A percentile compares a stretch with the other conserved stretches of the same genome.
phyloP scores from a whole-genome alignment of 2,113 vertebrate genomes.

The Ceyx cyanopectus region DNA sequence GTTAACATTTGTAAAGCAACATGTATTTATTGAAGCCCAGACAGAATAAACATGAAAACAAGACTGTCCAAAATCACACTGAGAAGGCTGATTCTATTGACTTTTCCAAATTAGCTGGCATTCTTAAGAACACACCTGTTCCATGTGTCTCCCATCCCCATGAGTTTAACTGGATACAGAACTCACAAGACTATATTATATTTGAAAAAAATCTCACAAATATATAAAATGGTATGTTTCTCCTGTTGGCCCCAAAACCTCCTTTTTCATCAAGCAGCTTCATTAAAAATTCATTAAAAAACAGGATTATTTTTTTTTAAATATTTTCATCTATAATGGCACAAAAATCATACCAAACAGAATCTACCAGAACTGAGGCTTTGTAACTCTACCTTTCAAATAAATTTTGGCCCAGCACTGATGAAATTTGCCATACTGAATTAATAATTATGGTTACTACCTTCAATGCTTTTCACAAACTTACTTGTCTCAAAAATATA shows the following conservation, averaged over 20 bases:
- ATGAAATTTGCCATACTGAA: background rate
- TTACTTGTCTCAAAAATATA: background rate
- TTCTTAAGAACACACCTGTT: fast-evolving
- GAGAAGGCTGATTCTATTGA: background rate
- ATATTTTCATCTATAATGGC: background rate
- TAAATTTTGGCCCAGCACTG: background rate
- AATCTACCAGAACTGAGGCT: background rate
- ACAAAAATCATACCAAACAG: background rate
- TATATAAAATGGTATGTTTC: background rate
- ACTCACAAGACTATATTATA: background rate
- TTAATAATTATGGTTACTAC: background rate
- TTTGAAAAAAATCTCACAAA: background rate
- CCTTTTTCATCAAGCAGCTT: background rate
- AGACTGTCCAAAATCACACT: background rate
- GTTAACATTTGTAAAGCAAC: background rate
- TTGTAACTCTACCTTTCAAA: background rate
- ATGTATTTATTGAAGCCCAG: background rate
- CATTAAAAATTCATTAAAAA: background rate
- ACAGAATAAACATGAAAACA: background rate
- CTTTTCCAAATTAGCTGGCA: background rate
- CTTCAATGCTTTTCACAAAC: background rate
- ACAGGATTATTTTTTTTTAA: background rate
- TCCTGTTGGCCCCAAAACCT: background rate
- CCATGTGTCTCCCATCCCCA: background rate
- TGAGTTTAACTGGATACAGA: background rate